Base-by-base conservation (phyloP, 2,113 vertebrate genomes). In the Lethenteron camtschaticum region DNA sequence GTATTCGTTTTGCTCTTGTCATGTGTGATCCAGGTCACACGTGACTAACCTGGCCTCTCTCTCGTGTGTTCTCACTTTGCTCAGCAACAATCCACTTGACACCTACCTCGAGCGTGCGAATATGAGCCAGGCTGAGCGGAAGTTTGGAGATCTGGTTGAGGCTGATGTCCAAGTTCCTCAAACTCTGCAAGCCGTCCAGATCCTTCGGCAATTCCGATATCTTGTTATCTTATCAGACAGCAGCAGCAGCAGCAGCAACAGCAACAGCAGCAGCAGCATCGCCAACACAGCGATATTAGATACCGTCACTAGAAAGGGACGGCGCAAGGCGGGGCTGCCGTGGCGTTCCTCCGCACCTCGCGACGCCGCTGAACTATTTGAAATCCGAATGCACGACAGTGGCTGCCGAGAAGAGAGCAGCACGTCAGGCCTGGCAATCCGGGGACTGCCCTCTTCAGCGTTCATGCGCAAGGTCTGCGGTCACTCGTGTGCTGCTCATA, bases 61-160 rank as follows among this genome's bases (percentile, higher is more conserved):
- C 41, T 24, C 24, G 24, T 24, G 24, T 24, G 24, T 24, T 24
- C 24, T 24, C 24, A 24, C 24, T 24, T 24, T 24, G 24, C 24
- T 24, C 24, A 24, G 3, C 4, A 41, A 41, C 7, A 41, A 41
- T 41, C 41, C 7, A 41, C 41, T 41, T 41, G 41, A 4, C 16
- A 55, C 18, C 24, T 57, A 92, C 91, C 86, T 97, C 83, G 14
- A 97, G 79, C 0, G 85, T 86, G 8, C 80, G 85, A 71, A 83
- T 71, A 1, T 81, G 77, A 1, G 85, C 90, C 77, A 96, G 76
- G 3, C 57, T 69, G 74, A 75, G 79, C 0, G 91, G 91, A 71
- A 97, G 77, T 10, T 80, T 78, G 63, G n/a, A 75, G 24, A 96
- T 77, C 14, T 3, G 58, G 2, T 94, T 96, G 57, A 83, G 86